Evolutionary conservation across 2,888 invertebrate genomes (phyloP).

Genomic region (Carpatolechia fugitivella): DNA sequence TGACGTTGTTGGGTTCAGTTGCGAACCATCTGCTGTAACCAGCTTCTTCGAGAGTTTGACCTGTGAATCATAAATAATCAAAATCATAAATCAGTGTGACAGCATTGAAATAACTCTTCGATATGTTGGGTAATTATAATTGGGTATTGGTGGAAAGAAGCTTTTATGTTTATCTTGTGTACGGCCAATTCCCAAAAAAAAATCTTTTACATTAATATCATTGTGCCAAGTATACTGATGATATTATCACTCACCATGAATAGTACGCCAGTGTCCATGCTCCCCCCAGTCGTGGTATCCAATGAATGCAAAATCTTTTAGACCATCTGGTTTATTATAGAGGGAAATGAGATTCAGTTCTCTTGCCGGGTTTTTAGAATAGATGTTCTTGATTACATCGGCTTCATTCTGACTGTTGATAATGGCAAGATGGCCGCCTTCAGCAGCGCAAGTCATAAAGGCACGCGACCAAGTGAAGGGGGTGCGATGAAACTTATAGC

Average conservation of each 20-base stretch:
- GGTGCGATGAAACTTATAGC: conserved; percentile 31
- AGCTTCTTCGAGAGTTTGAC: conserved; percentile 37
- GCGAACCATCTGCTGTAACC: conserved; percentile 40
- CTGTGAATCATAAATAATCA: conserved; percentile 25
- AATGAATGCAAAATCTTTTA: conserved; percentile 29
- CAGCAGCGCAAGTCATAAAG: conserved; percentile 31
- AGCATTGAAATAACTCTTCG: too few species aligned
- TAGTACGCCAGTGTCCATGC: conserved; percentile 17
- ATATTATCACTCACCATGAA: conserved; percentile 33
- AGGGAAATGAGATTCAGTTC: not conserved
- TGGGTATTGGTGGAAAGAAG: too few species aligned
- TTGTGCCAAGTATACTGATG: too few species aligned
- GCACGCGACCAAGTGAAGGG: conserved; percentile 31
- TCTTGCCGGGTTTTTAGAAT: not conserved
- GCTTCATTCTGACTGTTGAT: conserved; percentile 26
- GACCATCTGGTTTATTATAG: not conserved
- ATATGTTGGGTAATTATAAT: too few species aligned
- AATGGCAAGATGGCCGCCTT: conserved; percentile 30
- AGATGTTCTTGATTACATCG: not conserved
- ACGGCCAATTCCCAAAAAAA: too few species aligned
- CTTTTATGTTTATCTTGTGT: too few species aligned
- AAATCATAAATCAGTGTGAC: too few species aligned
- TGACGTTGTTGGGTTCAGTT: conserved; percentile 28
- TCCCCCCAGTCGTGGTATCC: conserved; percentile 34
- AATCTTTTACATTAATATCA: too few species aligned